Percentiles rank a stretch among this genome's conserved stretches.
Evolutionary conservation across 2,888 invertebrate species (phyloP).

Genomic region (Bedellia somnulentella): DNA sequence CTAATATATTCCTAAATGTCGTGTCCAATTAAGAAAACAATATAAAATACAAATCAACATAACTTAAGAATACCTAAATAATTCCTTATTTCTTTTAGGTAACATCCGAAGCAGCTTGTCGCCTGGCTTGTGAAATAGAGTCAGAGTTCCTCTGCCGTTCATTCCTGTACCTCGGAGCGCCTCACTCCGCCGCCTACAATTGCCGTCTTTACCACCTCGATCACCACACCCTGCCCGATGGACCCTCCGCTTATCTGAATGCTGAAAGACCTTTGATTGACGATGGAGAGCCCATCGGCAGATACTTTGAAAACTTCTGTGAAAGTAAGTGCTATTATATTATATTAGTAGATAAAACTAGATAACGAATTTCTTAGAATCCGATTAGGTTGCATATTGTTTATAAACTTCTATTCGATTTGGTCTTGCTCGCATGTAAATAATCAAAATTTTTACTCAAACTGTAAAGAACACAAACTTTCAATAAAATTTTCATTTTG

Average conservation of each 20-base stretch:
- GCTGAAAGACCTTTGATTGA: conserved; percentile 89
- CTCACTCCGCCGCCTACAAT: conserved; percentile 81
- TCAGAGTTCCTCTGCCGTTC: conserved; percentile 91
- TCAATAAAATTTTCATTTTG: too few species aligned
- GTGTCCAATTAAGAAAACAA: too few species aligned
- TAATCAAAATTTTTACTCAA: too few species aligned
- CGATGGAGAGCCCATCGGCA: conserved; percentile 86
- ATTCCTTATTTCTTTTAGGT: too few species aligned
- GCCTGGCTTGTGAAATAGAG: conserved; percentile 88
- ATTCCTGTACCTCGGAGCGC: conserved; percentile 76
- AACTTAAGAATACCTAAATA: too few species aligned
- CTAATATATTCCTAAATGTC: too few species aligned
- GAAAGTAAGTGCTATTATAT: conserved; percentile 69
- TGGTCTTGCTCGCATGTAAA: too few species aligned
- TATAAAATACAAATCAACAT: too few species aligned
- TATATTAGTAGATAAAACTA: not conserved
- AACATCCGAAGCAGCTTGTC: conserved; percentile 86
- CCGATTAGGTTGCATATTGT: too few species aligned
- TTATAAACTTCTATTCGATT: too few species aligned
- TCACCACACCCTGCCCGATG: conserved; percentile 89
- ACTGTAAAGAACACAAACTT: too few species aligned
- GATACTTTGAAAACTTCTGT: conserved; percentile 88
- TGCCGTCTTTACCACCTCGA: conserved; percentile 91
- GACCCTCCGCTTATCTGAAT: conserved; percentile 87
- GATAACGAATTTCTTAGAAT: too few species aligned